Evolutionary conservation across 2,888 invertebrate species (phyloP), one percentile per base, ranked within the genome.

Genomic region (Stenoptilia bipunctidactyla): DNA sequence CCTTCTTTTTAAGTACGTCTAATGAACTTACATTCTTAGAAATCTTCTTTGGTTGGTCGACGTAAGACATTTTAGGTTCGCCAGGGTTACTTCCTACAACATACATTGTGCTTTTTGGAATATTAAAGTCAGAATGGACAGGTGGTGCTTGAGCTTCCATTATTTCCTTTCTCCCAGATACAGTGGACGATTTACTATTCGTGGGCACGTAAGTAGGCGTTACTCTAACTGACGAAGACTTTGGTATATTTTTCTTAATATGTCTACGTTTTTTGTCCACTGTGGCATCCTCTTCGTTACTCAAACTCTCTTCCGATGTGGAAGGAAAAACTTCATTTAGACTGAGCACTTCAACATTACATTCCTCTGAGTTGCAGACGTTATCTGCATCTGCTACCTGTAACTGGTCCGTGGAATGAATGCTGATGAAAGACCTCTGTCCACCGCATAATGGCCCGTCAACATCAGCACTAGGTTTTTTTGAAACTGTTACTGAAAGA

Each of bases 331-430:
- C 79, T 48, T 80, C 75, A 56, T 80, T 83, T 2, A 77, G 58
- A 42, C 75, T 82, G 15, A 83, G 55, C 5, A 82, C 73, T 60
- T 83, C 82, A 9, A 83, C 59, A 55, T 80, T 80, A 49, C 80
- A 80, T 49, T 77, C 77, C 12, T 76, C 79, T 9, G 71, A 56
- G 46, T 61, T 67, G 10, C 56, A 45, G 1, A 61, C 45, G 41
- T 61, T 69, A 27, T 66, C 64, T 8, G 53, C 49, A 38, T 71
- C 72, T 2, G 64, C 56, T 41, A 75, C 57, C 62, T 76, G 76
- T 53, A 74, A 77, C n/a, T 74, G 77, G 51, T 83, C 83, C 25
- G 82, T 83, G 15, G 82, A 82, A 44, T 83, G 83, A 54, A 83
- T 82, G 55, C 80, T 80, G 50, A 82, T 82, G 49, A 82, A 83